These are phyloP conservation scores for Andrena flavipes DNA, from an alignment of 2,888 invertebrate genomes.

Conservation along the genomic window DNA sequence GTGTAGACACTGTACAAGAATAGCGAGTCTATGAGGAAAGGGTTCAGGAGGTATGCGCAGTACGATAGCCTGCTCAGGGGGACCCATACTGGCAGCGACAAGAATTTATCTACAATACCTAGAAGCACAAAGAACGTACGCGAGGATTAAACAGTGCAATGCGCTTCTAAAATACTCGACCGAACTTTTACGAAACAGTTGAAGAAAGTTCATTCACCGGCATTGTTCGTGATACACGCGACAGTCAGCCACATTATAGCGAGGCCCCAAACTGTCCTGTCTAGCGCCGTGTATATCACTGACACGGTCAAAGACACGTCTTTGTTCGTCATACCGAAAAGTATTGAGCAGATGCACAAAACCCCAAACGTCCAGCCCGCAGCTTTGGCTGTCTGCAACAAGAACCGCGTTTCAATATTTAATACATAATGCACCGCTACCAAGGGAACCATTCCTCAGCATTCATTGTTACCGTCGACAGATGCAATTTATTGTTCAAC, in stretches of 20 bases:
- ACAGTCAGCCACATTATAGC: conserved; percentile 87
- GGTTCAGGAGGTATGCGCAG: conserved; percentile 87
- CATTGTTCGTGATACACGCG: conserved; percentile 86
- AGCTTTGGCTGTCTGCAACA: conserved; percentile 76
- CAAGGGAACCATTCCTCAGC: not conserved
- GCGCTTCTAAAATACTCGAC: no score
- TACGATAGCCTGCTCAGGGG: conserved; percentile 87
- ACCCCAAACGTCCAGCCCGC: conserved; percentile 83
- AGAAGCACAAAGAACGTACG: conserved; percentile 54
- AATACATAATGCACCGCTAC: not conserved
- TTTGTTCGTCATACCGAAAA: conserved; percentile 84
- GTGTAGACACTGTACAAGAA: conserved; percentile 80
- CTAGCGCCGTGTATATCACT: conserved; percentile 85
- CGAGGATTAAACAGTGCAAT: no score
- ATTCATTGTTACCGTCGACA: conserved; percentile 73
- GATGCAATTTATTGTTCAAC: conserved; percentile 73
- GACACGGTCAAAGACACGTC: conserved; percentile 85
- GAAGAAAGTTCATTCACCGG: conserved; percentile 79
- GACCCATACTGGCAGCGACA: conserved; percentile 80
- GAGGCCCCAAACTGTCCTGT: conserved; percentile 86
- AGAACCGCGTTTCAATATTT: conserved; percentile 1
- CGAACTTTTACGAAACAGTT: not conserved
- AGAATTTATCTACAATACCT: conserved; percentile 84
- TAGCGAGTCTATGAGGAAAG: conserved; percentile 86
- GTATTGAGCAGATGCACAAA: conserved; percentile 82